Conservation (phyloP, 2,888 invertebrate genomes). For the Gastracanthus pulcherrimus region DNA sequence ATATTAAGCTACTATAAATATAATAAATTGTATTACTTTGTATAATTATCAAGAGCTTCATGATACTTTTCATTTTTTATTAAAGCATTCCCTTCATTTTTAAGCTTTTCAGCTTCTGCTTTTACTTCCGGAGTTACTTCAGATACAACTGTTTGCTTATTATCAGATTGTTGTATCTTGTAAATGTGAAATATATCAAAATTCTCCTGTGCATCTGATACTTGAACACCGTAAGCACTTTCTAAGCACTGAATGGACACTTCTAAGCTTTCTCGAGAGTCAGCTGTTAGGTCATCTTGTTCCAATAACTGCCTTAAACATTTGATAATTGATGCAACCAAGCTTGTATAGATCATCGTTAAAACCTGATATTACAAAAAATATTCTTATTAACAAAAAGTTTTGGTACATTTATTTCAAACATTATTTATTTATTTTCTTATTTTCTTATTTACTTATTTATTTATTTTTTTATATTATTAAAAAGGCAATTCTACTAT, state of each 20-base stretch:
- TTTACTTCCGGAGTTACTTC: constrained; percentile 79
- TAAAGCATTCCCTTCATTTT: constrained; percentile 92
- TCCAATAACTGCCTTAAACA: constrained; percentile 81
- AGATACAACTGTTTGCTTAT: constrained; percentile 58
- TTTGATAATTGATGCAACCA: constrained; percentile 81
- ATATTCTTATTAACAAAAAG: no score
- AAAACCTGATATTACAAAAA: not conserved
- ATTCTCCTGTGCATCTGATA: constrained; percentile 75
- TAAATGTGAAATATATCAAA: constrained; percentile 78
- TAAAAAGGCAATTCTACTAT: no score
- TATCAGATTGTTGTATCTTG: constrained; percentile 72
- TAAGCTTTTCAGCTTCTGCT: constrained; percentile 89
- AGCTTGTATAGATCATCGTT: constrained; percentile 71
- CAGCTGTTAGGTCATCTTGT: constrained; percentile 75
- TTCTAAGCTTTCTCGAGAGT: constrained; percentile 88
- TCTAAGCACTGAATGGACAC: constrained; percentile 97
- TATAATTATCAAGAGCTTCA: constrained; percentile 91
- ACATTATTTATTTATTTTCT: no score
- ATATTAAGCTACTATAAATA: not conserved
- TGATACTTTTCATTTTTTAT: constrained; percentile 91
- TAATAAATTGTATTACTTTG: constrained; percentile 78
- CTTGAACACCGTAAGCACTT: constrained; percentile 88
- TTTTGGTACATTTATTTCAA: no score
- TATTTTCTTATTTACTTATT: no score
- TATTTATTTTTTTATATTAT: no score